Percentiles rank a stretch among this genome's conserved stretches.
Evolutionary conservation across 2,797 vertebrate genomes (phyloP).

Genomic region (Chromis chromis): DNA sequence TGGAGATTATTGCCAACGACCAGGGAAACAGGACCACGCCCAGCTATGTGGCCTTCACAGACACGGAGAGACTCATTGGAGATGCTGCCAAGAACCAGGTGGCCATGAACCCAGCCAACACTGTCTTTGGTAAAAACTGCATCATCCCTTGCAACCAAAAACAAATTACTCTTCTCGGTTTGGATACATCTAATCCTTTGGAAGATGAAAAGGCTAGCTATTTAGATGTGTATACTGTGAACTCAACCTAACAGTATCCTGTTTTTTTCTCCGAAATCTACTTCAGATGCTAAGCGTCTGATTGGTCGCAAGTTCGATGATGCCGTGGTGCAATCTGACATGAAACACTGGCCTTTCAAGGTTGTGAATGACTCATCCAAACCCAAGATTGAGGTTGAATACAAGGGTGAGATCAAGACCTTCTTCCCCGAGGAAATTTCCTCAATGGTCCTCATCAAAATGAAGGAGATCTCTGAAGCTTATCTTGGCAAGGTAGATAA

Average conservation of each 20-base stretch:
- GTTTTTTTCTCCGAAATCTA: slow-evolving; percentile 14
- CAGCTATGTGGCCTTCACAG: slow-evolving; percentile 93
- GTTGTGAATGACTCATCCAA: slow-evolving; percentile 89
- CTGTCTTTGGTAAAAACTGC: slow-evolving; percentile 88
- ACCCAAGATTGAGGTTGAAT: slow-evolving; percentile 92
- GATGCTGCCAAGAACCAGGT: slow-evolving; percentile 95
- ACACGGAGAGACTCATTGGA: slow-evolving; percentile 91
- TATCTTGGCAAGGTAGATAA: slow-evolving; percentile 89
- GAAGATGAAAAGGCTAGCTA: neutral
- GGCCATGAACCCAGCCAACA: slow-evolving; percentile 93
- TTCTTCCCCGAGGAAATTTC: slow-evolving; percentile 93
- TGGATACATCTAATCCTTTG: neutral
- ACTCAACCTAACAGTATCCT: neutral
- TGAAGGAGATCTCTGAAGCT: slow-evolving; percentile 94
- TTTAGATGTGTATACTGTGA: neutral
- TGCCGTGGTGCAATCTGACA: slow-evolving; percentile 90
- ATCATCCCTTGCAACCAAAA: neutral
- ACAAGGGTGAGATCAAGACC: slow-evolving; percentile 90
- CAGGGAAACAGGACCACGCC: slow-evolving; percentile 92
- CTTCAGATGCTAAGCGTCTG: slow-evolving; percentile 90
- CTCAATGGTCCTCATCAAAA: slow-evolving; percentile 94
- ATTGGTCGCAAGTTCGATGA: slow-evolving; percentile 93
- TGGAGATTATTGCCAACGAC: slow-evolving; percentile 89
- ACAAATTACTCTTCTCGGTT: too few relatives aligned
- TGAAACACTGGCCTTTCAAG: slow-evolving; percentile 94